Evolutionary conservation across 2,797 vertebrate species (phyloP).

Genomic region (Fistularia tabacaria): DNA sequence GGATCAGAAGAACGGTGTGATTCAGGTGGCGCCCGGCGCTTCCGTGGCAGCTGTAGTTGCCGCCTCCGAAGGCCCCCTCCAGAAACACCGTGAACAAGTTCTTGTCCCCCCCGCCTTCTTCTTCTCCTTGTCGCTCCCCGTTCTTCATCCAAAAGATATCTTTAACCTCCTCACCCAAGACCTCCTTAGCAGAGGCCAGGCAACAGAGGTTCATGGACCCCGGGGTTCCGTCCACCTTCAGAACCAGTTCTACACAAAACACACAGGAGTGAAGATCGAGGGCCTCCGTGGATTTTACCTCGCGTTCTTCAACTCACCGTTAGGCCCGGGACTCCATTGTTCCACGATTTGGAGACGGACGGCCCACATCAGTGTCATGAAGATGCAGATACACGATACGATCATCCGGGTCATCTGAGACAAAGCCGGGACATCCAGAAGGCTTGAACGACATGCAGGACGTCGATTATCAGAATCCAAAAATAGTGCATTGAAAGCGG

Average conservation of each 20-base stretch:
- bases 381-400: no score
- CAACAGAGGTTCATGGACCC: conserved; percentile 43
- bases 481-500: no score
- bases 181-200: conserved; percentile 23
- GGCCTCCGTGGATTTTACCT: neutral
- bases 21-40: conserved; percentile 60
- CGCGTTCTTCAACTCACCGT: neutral
- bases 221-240: conserved; percentile 47
- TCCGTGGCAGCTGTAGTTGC: conserved; percentile 70
- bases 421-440: no score
- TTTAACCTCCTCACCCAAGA: neutral
- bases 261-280: conserved; percentile 6
- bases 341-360: no score
- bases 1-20: conserved; percentile 68
- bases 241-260: conserved; percentile 51
- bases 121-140: neutral
- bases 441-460: no score
- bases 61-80: conserved; percentile 62
- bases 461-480: no score
- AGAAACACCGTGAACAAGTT: conserved; percentile 38
- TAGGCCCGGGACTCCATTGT: no score
- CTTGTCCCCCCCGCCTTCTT: conserved; percentile 37
- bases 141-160: conserved; percentile 60
- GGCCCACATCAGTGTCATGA: no score
- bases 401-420: no score